These are phyloP conservation scores for Stercorarius parasiticus DNA, from an alignment of 2,113 vertebrate species.

Conservation along the genomic window DNA sequence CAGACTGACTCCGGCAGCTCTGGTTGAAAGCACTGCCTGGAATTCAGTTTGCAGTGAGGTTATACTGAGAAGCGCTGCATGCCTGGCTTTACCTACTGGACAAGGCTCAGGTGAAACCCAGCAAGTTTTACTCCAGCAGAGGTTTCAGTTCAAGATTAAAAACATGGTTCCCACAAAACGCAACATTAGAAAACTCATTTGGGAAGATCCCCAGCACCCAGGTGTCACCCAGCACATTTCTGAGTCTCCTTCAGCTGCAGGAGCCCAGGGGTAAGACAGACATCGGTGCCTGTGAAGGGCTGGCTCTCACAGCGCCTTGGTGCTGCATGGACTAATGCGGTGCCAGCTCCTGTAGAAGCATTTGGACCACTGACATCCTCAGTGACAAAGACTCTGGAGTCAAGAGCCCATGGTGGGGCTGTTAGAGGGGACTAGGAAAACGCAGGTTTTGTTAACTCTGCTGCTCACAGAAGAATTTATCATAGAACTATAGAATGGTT, in stretches of 20 bases:
- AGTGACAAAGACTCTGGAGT: not conserved
- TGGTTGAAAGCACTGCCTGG: not conserved
- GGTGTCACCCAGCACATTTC: not conserved
- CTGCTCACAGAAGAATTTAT: not conserved
- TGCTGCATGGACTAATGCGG: rapidly evolving
- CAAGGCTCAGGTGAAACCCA: not conserved
- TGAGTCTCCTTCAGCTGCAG: not conserved
- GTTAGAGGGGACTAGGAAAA: not conserved
- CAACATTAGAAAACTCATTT: not conserved
- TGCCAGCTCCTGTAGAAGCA: not conserved
- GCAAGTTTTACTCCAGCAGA: not conserved
- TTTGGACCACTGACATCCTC: rapidly evolving
- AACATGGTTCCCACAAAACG: not conserved
- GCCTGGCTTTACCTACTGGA: not conserved
- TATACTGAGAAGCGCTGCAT: not conserved
- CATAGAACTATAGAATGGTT: not conserved
- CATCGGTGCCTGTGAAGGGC: rapidly evolving
- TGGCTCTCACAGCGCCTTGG: rapidly evolving
- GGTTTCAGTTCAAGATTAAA: not conserved
- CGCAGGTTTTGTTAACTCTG: not conserved
- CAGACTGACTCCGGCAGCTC: not conserved
- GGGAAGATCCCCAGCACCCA: not conserved
- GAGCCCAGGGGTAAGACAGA: not conserved
- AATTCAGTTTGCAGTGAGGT: not conserved
- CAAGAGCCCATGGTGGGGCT: not conserved